phyloP scores from a whole-genome alignment of 2,113 vertebrate genomes.

The Eleginops maclovinus region DNA sequence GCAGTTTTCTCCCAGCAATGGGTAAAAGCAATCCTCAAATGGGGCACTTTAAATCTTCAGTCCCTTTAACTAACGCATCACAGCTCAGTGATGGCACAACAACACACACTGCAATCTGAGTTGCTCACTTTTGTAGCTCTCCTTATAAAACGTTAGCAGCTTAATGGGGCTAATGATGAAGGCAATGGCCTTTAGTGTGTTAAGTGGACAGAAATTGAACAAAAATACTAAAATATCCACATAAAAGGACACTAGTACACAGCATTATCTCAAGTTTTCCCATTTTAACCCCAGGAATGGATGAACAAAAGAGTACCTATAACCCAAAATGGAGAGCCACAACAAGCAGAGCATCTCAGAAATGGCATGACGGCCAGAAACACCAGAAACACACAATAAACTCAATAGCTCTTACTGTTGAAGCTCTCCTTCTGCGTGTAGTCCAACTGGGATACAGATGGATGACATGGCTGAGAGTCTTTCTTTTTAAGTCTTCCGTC shows the following conservation, averaged over 20 bases:
- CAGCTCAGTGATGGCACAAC: too few species aligned
- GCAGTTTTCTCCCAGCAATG: too few species aligned
- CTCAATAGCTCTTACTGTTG: neutral
- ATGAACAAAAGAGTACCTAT: conserved; percentile 88
- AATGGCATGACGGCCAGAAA: neutral
- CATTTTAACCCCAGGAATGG: conserved; percentile 85
- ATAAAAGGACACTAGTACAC: neutral
- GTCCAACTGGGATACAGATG: neutral
- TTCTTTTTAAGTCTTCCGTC: neutral
- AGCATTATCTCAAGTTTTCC: neutral
- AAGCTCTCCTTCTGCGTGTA: neutral
- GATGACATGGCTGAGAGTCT: neutral
- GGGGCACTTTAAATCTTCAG: too few species aligned
- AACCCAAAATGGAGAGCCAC: conserved; percentile 3
- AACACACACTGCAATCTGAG: too few species aligned
- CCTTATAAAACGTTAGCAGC: too few species aligned
- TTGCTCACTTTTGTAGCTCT: too few species aligned
- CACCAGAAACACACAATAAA: neutral
- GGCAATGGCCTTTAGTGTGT: too few species aligned
- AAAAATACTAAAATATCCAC: too few species aligned
- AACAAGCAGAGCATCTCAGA: neutral
- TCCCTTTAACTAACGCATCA: too few species aligned
- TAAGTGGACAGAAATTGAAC: too few species aligned
- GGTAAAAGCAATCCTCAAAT: too few species aligned
- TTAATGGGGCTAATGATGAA: too few species aligned